These are phyloP conservation scores for Grus americana DNA, from an alignment of 2,113 vertebrate genomes.

Conservation along the genomic window DNA sequence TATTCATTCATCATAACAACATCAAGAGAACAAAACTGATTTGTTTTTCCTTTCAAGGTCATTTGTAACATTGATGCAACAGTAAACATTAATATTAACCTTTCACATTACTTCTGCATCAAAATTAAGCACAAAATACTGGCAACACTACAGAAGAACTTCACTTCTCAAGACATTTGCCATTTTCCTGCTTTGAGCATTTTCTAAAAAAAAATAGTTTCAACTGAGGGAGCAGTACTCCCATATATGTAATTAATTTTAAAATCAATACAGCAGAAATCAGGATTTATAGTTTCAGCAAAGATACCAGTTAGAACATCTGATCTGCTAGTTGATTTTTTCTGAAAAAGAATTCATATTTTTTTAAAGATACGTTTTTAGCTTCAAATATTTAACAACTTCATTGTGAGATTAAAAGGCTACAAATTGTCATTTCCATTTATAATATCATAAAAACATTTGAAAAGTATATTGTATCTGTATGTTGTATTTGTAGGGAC, in stretches of 20 bases:
- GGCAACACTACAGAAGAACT: not conserved
- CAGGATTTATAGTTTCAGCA: not conserved
- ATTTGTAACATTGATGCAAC: not conserved
- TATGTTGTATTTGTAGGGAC: not conserved
- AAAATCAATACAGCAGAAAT: not conserved
- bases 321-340: not conserved
- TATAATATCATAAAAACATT: not conserved
- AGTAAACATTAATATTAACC: not conserved
- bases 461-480: not conserved
- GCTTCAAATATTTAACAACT: not conserved
- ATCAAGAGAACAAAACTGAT: not conserved
- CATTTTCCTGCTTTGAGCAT: not conserved
- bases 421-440: not conserved
- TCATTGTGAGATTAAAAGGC: not conserved
- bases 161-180: not conserved
- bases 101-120: not conserved
- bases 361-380: not conserved
- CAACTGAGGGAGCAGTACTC: not conserved
- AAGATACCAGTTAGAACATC: not conserved
- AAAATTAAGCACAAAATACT: not conserved
- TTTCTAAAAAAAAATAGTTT: not conserved
- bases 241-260: not conserved
- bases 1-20: slow-evolving; percentile 13
- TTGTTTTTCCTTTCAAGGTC: not conserved
- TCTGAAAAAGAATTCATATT: not conserved